Evolutionary conservation across 2,113 vertebrate genomes (phyloP).

Genomic region (Zosterops hypoxanthus): DNA sequence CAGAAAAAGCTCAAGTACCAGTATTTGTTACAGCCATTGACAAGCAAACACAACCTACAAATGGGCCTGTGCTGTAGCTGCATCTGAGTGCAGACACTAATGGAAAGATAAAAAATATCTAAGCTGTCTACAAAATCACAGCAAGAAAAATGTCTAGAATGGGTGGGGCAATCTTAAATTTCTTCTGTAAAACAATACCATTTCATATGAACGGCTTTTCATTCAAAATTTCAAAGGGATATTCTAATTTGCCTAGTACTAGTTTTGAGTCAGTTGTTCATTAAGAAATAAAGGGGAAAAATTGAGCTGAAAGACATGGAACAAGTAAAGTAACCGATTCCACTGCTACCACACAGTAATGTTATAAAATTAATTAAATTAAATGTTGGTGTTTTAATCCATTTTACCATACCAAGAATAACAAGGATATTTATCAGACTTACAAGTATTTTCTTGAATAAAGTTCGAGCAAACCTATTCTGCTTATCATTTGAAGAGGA

Average conservation of each 20-base stretch:
- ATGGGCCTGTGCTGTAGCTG: no score
- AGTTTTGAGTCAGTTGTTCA: not conserved
- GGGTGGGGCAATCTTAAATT: not conserved
- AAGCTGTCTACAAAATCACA: not conserved
- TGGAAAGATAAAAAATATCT: fast-evolving
- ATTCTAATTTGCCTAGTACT: not conserved
- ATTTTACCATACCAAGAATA: not conserved
- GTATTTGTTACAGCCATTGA: not conserved
- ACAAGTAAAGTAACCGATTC: not conserved
- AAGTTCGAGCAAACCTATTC: not conserved
- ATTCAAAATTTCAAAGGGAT: not conserved
- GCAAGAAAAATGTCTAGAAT: not conserved
- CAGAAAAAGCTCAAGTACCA: not conserved
- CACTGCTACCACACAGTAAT: not conserved
- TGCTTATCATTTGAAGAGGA: not conserved
- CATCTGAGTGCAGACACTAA: not conserved
- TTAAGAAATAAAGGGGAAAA: not conserved
- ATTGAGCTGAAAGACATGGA: not conserved
- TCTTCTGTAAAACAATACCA: not conserved
- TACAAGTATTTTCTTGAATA: not conserved
- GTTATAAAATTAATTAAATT: not conserved
- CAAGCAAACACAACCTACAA: not conserved
- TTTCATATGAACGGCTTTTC: not conserved
- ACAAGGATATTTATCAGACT: not conserved
- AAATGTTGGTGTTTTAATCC: not conserved